Base-by-base conservation (phyloP, 2,113 vertebrate species). In the Pelmatolapia mariae region DNA sequence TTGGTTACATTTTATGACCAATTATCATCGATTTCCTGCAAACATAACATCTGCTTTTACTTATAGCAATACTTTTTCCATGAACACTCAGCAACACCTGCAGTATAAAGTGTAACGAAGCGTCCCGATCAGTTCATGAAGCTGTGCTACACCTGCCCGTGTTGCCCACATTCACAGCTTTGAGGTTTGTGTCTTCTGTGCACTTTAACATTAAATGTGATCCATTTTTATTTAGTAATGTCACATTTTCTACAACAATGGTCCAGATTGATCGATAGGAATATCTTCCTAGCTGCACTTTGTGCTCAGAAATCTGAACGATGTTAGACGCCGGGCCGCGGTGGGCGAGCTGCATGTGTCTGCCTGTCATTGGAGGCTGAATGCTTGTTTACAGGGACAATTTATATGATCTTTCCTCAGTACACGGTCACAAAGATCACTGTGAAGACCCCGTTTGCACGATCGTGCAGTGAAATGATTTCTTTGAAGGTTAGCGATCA, bases 401-500 rank as follows among this genome's bases (percentile, higher is more conserved):
- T 61, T 22, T 71, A 85, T 53, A 80, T 81, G 52, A 68, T 87
- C 78, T 76, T 10, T 43, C 45, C 81, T 71, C 71, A 19, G 2
- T 22, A 52, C 38, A 82, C 56, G 18, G 66, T 53, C 86, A 11
- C 36, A 9, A 18, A 33, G 87, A 84, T 87, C 86, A 81, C 68
- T 90, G 31, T 16, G 54, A 26, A 83, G 59, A 66, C 16, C 15
- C 50, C 1, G 26, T 81, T 43, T 79, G 73, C 50, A 52, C 43
- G 31, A 73, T 87, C 40, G 7, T 43, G 81, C 80, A 80, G 81
- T 63, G 10, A 83, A 71, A 82, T 16, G 29, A 63, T 82, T 57
- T 91, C 73, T 83, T 56, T 84, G 80, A 89, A 89, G 89, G 84
- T 88, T 86, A 71, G 63, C 40, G 18, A 83, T 86, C 81, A 19